Evolutionary conservation across 2,888 invertebrate species (phyloP).

Genomic region (Trisateles emortualis): DNA sequence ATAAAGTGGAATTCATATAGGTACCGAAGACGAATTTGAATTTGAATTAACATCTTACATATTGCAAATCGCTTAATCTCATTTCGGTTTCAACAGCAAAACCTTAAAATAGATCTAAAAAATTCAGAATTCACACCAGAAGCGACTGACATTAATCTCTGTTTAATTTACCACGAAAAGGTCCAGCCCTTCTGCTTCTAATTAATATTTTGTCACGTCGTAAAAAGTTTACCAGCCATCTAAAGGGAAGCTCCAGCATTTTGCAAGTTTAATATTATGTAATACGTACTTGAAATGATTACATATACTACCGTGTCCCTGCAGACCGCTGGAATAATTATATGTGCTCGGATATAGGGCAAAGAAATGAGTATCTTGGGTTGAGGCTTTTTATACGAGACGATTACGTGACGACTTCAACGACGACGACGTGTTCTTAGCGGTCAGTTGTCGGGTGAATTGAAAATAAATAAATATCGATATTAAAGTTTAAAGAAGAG

Average conservation of each 20-base stretch:
- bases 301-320: slow-evolving; percentile 20
- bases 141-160: background rate
- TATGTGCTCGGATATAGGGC: slow-evolving; percentile 21
- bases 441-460: too few species aligned
- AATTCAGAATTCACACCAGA: too few species aligned
- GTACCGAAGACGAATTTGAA: too few species aligned
- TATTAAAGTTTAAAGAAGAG: too few species aligned
- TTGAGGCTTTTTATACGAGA: background rate
- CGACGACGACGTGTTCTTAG: too few species aligned
- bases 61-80: too few species aligned
- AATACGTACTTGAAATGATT: slow-evolving; percentile 25
- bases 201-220: slow-evolving; percentile 42
- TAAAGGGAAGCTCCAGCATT: slow-evolving; percentile 10
- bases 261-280: slow-evolving; percentile 36
- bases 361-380: slow-evolving; percentile 5
- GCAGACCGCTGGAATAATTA: slow-evolving; percentile 27
- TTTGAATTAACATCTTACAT: too few species aligned
- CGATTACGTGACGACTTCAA: background rate
- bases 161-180: background rate
- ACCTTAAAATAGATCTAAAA: too few species aligned
- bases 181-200: slow-evolving; percentile 16
- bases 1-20: too few species aligned
- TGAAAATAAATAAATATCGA: too few species aligned
- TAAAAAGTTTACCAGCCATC: slow-evolving; percentile 40
- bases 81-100: too few species aligned